Evolutionary conservation across 2,888 invertebrate species (phyloP), one percentile per base, ranked within the genome.

Genomic region (Drosophila aldrichi): DNA sequence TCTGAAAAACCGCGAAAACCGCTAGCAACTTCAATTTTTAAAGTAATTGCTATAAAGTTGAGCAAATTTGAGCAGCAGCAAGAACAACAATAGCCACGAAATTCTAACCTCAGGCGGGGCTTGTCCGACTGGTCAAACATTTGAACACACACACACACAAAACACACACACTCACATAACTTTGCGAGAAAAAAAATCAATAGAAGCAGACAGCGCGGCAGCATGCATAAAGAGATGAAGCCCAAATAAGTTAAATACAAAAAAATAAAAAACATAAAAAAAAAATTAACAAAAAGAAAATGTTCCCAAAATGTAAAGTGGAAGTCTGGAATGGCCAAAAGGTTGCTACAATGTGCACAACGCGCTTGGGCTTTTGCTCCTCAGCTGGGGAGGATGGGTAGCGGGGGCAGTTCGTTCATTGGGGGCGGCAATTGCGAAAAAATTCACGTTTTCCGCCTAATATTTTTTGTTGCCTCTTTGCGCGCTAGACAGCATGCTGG

Each of bases 151-250:
- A 70, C 29, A 29, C 29, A 29, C 29, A 29, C 29, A 29, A 2
- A 8, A 25, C 64, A 16, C 16, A 38, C 74, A 69, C 66, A 74
- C 34, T 38, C 61, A 25, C 25, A 54, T 34, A 43, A 71, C 66
- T 73, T 73, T 80, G 85, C 82, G 81, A 91, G 81, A 32, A 32
- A 91, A 91, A 84, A 93, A 93, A 93, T 93, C 93, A 92, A 93
- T 93, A 93, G 92, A 90, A 92, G 92, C 93, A 93, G 93, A 93
- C 93, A 88, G 83, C 74, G 64, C 74, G 62, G 75, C 77, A 87
- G 87, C 67, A 79, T 70, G 81, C 80, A 84, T 77, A 88, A 84
- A 88, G 80, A 79, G 77, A 88, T 70, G 72, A 73, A 68, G 64
- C 67, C 81, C 67, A 73, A 84, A 65, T 69, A 73, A 89, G 76